Evolutionary conservation across 2,113 vertebrate species (phyloP).

Genomic region (Bathybates hornii): DNA sequence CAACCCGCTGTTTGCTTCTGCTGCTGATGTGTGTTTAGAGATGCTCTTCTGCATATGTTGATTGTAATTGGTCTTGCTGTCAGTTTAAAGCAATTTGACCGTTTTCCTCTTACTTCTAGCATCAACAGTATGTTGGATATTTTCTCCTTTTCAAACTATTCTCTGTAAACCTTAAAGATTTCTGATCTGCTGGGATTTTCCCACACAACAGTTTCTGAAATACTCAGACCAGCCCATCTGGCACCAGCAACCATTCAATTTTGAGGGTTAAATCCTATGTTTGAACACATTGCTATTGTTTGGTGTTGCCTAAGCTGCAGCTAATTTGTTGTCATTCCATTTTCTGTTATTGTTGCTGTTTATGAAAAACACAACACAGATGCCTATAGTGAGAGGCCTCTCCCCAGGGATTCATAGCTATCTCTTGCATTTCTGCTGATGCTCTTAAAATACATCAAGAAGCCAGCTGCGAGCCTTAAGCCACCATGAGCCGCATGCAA

Average conservation of each 20-base stretch:
- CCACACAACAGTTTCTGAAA: background rate
- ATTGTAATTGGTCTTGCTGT: background rate
- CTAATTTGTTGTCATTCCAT: background rate
- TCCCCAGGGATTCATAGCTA: constrained; percentile 39
- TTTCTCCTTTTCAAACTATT: background rate
- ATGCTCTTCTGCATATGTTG: background rate
- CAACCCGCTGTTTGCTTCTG: background rate
- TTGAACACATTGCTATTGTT: background rate
- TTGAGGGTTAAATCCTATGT: background rate
- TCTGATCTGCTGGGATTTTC: background rate
- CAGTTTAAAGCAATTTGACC: background rate
- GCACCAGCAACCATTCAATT: background rate
- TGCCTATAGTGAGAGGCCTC: constrained; percentile 56
- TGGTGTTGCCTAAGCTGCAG: background rate
- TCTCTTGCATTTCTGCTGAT: constrained; percentile 70
- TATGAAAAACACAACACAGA: constrained; percentile 41
- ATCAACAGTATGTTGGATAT: background rate
- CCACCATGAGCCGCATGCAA: constrained; percentile 44
- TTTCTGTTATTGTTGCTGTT: constrained; percentile 40
- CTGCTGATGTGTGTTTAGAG: background rate
- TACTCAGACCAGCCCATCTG: background rate
- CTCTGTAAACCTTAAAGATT: background rate
- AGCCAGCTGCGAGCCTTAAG: constrained; percentile 46
- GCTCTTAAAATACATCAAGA: constrained; percentile 56
- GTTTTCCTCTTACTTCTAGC: background rate